Conservation (phyloP, 1,140 invertebrate species). For the Drosophila ohnishii region DNA sequence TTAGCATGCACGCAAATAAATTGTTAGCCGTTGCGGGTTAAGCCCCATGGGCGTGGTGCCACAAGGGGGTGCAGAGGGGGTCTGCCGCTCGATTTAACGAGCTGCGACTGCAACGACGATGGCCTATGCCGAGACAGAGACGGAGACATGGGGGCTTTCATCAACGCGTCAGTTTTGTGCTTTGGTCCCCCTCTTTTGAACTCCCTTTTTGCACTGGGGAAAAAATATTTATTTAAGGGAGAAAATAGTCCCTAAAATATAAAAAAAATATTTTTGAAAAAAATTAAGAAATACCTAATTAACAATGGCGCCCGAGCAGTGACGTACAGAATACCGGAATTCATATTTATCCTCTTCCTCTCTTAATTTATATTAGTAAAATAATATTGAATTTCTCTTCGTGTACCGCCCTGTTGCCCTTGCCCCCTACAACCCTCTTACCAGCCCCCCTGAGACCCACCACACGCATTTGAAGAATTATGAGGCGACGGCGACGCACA, state of each 20-base stretch:
- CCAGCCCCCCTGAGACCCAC: slow-evolving; percentile 56
- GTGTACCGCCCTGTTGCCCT: not conserved
- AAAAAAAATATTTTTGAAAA: not conserved
- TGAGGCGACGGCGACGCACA: slow-evolving; percentile 75
- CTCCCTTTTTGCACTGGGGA: not conserved
- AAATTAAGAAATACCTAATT: not conserved
- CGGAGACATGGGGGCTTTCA: slow-evolving; percentile 61
- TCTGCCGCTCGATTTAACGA: slow-evolving; percentile 72
- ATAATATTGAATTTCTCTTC: not conserved
- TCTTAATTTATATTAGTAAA: not conserved
- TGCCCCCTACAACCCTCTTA: slow-evolving; percentile 23
- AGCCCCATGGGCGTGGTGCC: slow-evolving; percentile 11
- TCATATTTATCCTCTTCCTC: not conserved
- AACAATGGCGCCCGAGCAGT: no score
- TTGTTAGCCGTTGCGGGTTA: slow-evolving; percentile 57
- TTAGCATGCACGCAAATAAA: slow-evolving; percentile 71
- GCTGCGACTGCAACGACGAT: slow-evolving; percentile 60
- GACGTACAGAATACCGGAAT: no score
- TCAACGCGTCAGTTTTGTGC: slow-evolving; percentile 34
- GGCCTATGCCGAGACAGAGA: slow-evolving; percentile 18
- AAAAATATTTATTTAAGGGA: not conserved
- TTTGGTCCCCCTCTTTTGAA: not conserved
- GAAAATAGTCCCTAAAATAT: not conserved
- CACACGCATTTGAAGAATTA: slow-evolving; percentile 76
- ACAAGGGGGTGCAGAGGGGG: slow-evolving; percentile 8